Percentiles rank a stretch among this genome's conserved stretches.
Evolutionary conservation across 2,797 vertebrate species (phyloP).

Genomic region (Melanotaenia parkinsoni): DNA sequence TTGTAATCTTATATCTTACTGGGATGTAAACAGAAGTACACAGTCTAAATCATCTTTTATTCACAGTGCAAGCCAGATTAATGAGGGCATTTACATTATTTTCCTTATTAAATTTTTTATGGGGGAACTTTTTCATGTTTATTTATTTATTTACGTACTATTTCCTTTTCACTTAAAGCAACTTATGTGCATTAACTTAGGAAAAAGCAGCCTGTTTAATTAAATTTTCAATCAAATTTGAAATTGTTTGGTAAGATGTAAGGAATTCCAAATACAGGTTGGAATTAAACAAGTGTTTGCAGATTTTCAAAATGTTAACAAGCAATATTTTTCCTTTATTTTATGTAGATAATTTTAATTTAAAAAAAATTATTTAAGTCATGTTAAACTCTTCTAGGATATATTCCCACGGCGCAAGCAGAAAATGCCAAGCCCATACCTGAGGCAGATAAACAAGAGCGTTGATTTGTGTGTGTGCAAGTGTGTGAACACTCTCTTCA

Average conservation of each 20-base stretch:
- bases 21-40: neutral
- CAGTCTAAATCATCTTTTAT: neutral
- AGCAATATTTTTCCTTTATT: neutral
- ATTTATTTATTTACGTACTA: slow-evolving; percentile 16
- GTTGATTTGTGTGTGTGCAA: slow-evolving; percentile 27
- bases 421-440: slow-evolving; percentile 48
- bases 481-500: slow-evolving; percentile 35
- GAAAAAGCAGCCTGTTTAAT: neutral
- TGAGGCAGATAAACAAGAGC: slow-evolving; percentile 33
- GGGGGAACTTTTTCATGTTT: slow-evolving; percentile 5
- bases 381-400: slow-evolving; percentile 20
- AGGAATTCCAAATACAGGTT: neutral
- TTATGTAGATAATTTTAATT: neutral
- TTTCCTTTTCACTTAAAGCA: neutral
- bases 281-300: neutral
- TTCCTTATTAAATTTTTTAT: slow-evolving; percentile 6
- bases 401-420: slow-evolving; percentile 22
- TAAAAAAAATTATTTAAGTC: neutral
- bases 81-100: slow-evolving; percentile 14
- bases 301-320: slow-evolving; percentile 11
- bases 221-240: too few relatives aligned
- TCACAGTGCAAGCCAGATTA: slow-evolving; percentile 6
- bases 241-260: neutral
- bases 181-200: neutral
- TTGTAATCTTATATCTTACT: neutral